Evolutionary conservation across 2,888 invertebrate genomes (phyloP), one percentile per base, ranked within the genome.

Genomic region (Dusona sp.): DNA sequence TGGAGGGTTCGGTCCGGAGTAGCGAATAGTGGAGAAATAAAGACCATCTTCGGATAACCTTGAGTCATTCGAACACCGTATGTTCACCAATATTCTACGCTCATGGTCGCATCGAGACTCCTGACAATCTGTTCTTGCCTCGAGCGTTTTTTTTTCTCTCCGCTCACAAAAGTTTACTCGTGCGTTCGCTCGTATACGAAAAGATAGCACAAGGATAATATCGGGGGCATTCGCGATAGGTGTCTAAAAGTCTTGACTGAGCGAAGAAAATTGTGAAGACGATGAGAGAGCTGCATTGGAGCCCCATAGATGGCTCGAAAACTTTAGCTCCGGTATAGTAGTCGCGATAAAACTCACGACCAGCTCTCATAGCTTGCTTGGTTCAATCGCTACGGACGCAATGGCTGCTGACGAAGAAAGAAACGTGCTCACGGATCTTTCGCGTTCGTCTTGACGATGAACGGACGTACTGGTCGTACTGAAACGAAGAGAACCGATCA

Each of bases 251-350:
- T 64, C 33, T 36, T 29, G 57, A 25, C 25, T 29, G 16, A 61
- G 29, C 29, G 4, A 61, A 61, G 61, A 61, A 61, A 67, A 79
- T 61, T 29, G 88, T 87, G 90, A 89, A 87, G 84, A 68, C 67
- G 85, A 87, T 79, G 84, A 67, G 88, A 89, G 88, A 48, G 29
- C 45, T 29, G 70, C 70, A 48, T 42, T 6, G 29, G 48, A 70
- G 29, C 13, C 88, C 92, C 92, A 86, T 92, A 93, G 92, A 93
- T 92, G 92, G 92, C 86, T 92, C 88, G 90, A 90, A 90, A 89
- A 77, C 48, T 61, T 61, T 4, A 61, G 61, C 29, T 16, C 1
- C 16, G 61, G 16, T 16, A 29, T 16, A 57, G 25, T 3, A 29
- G 61, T 61, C 61, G 29, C 29, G 61, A 61, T 61, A 61, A 61